These are phyloP conservation scores for Corapipo altera DNA, from an alignment of 2,113 vertebrate species.

Conservation along the genomic window DNA sequence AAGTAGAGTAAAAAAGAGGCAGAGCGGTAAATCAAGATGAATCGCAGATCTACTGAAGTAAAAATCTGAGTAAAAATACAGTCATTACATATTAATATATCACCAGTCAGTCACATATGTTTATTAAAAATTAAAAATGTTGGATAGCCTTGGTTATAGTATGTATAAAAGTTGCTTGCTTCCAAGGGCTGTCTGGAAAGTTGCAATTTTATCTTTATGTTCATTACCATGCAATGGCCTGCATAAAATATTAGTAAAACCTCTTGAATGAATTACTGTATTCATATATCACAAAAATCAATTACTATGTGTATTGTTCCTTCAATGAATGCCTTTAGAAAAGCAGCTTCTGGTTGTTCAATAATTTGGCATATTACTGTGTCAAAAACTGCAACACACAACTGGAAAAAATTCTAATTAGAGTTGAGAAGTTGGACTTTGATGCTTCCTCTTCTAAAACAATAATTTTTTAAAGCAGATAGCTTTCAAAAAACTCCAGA, in stretches of 20 bases:
- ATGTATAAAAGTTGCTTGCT: neutral
- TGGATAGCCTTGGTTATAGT: neutral
- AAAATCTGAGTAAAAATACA: neutral
- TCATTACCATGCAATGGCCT: neutral
- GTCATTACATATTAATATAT: neutral
- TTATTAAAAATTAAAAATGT: neutral
- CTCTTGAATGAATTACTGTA: neutral
- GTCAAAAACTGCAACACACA: neutral
- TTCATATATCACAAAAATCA: conserved; percentile 34
- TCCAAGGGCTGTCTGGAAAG: neutral
- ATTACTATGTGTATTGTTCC: neutral
- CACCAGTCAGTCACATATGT: neutral
- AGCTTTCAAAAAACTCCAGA: neutral
- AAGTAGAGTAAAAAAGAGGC: neutral
- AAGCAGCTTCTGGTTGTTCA: neutral
- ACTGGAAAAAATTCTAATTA: conserved; percentile 19
- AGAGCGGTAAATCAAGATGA: neutral
- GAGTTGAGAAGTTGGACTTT: neutral
- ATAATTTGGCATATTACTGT: neutral
- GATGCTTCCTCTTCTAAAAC: neutral
- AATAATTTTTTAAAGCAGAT: neutral
- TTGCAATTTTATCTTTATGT: neutral
- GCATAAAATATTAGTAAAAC: neutral
- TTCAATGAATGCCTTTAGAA: conserved; percentile 3
- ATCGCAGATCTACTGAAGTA: neutral